Evolutionary conservation across 2,888 invertebrate species (phyloP).

Genomic region (Heliconius sara): DNA sequence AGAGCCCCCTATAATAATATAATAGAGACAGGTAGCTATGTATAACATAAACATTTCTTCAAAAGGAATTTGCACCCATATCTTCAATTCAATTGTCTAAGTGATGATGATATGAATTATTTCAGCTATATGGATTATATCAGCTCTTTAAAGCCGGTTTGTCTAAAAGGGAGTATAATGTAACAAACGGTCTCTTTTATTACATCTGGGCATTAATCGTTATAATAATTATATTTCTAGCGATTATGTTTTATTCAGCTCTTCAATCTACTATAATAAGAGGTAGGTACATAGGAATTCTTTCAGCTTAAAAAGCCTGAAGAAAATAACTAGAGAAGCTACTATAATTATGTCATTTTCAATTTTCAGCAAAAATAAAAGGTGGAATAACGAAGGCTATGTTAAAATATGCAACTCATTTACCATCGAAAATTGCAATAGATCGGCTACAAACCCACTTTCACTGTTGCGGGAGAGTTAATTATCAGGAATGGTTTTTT

Average conservation of each 20-base stretch:
- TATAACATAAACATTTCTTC: background rate
- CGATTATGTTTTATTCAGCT: conserved; percentile 79
- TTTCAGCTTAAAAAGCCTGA: background rate
- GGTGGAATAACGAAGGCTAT: conserved; percentile 85
- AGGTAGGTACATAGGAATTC: conserved; percentile 54
- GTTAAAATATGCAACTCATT: conserved; percentile 81
- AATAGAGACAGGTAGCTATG: background rate
- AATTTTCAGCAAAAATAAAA: conserved; percentile 72
- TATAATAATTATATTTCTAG: conserved; percentile 74
- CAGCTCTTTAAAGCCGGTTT: conserved; percentile 77
- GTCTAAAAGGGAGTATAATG: conserved; percentile 71
- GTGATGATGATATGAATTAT: conserved; percentile 19
- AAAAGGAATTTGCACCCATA: background rate
- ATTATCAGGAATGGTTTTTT: conserved; percentile 85
- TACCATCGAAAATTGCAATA: conserved; percentile 81
- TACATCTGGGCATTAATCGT: conserved; percentile 76
- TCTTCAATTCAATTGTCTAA: background rate
- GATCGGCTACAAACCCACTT: conserved; percentile 85
- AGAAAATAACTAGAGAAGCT: background rate
- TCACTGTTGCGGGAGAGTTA: conserved; percentile 85
- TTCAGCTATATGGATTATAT: conserved; percentile 73
- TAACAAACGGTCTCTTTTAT: conserved; percentile 76
- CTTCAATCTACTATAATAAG: conserved; percentile 77
- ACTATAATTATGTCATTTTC: background rate
- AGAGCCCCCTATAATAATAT: background rate